Conservation (phyloP, 2,113 vertebrate genomes). For the Patagioenas fasciata region DNA sequence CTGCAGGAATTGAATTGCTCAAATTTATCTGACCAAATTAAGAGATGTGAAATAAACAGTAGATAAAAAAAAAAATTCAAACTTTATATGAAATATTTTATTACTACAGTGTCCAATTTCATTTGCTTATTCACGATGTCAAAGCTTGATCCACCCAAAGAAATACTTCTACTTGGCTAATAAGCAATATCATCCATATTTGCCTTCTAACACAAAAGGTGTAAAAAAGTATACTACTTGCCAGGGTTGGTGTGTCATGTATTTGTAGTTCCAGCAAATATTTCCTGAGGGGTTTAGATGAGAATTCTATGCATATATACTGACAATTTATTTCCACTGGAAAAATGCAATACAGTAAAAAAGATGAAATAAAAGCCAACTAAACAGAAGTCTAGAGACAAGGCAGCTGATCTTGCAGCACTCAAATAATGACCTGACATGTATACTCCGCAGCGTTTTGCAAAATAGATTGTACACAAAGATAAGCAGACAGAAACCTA, state of each 20-base stretch:
- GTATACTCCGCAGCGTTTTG: neutral
- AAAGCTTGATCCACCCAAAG: neutral
- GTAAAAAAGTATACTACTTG: neutral
- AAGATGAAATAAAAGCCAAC: conserved; percentile 37
- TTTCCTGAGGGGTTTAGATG: conserved; percentile 5
- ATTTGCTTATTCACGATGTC: conserved; percentile 19
- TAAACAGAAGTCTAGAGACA: conserved; percentile 21
- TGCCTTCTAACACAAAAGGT: neutral
- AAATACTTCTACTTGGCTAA: neutral
- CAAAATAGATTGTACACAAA: neutral
- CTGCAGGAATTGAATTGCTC: neutral
- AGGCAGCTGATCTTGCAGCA: conserved; percentile 3
- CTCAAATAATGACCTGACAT: conserved; percentile 14
- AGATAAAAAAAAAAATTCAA: conserved; percentile 21
- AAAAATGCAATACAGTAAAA: neutral
- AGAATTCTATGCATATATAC: neutral
- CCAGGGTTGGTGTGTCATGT: neutral
- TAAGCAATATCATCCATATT: neutral
- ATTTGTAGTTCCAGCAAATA: conserved; percentile 23
- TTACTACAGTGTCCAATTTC: neutral
- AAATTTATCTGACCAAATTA: neutral
- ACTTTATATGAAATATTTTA: neutral
- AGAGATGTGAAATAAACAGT: conserved; percentile 23
- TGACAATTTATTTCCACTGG: conserved; percentile 31
- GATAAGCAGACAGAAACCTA: neutral